phyloP scores from a whole-genome alignment of 2,888 invertebrate species.

The Acleris laterana region DNA sequence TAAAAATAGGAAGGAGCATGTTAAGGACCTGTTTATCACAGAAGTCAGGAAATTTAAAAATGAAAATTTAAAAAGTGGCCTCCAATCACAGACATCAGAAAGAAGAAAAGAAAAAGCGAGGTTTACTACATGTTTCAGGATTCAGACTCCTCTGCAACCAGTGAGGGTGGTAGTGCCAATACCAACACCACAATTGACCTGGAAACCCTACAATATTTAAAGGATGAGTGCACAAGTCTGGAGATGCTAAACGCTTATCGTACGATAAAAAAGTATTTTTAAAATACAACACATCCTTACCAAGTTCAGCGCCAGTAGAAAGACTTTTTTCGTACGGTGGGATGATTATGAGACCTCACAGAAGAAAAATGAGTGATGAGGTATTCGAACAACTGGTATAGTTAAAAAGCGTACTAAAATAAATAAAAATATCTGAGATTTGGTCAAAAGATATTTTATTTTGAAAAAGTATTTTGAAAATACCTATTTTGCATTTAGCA shows the following conservation, averaged over 20 bases:
- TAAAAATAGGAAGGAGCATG: slow-evolving; percentile 29
- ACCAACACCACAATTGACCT: slow-evolving; percentile 18
- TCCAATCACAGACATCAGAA: slow-evolving; percentile 9
- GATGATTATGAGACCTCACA: too few species aligned
- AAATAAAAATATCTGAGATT: too few species aligned
- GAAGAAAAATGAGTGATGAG: too few species aligned
- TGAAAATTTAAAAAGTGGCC: slow-evolving; percentile 15
- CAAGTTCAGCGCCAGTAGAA: slow-evolving; percentile 8
- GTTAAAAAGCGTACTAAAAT: too few species aligned
- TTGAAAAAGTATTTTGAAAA: too few species aligned
- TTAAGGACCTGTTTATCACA: slow-evolving; percentile 27
- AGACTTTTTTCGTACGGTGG: too few species aligned
- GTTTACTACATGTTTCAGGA: slow-evolving; percentile 25
- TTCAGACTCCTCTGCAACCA: slow-evolving; percentile 6
- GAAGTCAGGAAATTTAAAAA: slow-evolving; percentile 18
- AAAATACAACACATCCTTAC: slow-evolving; percentile 11
- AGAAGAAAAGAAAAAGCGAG: slow-evolving; percentile 9
- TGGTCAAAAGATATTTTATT: too few species aligned
- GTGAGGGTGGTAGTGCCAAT: slow-evolving; percentile 33
- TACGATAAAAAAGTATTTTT: slow-evolving; percentile 33
- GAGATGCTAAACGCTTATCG: slow-evolving; percentile 34
- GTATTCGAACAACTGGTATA: too few species aligned
- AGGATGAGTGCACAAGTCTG: slow-evolving; percentile 30
- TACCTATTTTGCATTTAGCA: too few species aligned
- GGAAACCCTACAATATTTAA: slow-evolving; percentile 41